These are phyloP conservation scores for Stichodactyla helianthus DNA, from an alignment of 64 coral and sea anemone species.

Conservation along the genomic window DNA sequence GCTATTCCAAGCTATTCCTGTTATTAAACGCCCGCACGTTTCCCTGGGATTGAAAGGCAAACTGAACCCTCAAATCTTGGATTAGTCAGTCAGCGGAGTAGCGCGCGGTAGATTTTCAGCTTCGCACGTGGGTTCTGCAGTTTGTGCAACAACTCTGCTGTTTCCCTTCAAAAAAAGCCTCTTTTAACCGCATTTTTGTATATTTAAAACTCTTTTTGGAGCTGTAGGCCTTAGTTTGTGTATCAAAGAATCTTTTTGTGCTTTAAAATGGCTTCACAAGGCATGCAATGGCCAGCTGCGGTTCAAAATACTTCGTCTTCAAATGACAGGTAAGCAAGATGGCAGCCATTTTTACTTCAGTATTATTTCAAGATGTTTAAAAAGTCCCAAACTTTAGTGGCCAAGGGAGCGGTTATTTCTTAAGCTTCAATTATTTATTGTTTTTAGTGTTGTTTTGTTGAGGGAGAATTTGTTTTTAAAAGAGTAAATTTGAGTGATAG, in stretches of 20 bases:
- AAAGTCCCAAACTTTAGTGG: not conserved
- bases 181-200: not conserved
- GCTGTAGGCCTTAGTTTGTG: not conserved
- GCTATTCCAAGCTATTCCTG: no score
- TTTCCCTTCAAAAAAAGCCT: not conserved
- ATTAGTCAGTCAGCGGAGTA: not conserved
- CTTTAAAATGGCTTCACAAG: not conserved
- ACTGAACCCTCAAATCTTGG: not conserved
- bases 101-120: not conserved
- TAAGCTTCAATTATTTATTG: not conserved
- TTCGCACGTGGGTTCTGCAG: not conserved
- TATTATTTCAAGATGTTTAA: no score
- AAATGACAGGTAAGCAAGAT: not conserved
- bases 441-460: no score
- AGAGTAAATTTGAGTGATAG: no score
- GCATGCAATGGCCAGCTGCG: not conserved
- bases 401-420: not conserved
- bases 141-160: not conserved
- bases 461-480: no score
- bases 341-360: not conserved
- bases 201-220: not conserved
- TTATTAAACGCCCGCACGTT: not conserved
- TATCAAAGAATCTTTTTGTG: not conserved
- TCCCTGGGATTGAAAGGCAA: not conserved
- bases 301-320: not conserved